These are phyloP conservation scores for Epinephelus awoara DNA, from an alignment of 2,797 vertebrate genomes.

Conservation along the genomic window DNA sequence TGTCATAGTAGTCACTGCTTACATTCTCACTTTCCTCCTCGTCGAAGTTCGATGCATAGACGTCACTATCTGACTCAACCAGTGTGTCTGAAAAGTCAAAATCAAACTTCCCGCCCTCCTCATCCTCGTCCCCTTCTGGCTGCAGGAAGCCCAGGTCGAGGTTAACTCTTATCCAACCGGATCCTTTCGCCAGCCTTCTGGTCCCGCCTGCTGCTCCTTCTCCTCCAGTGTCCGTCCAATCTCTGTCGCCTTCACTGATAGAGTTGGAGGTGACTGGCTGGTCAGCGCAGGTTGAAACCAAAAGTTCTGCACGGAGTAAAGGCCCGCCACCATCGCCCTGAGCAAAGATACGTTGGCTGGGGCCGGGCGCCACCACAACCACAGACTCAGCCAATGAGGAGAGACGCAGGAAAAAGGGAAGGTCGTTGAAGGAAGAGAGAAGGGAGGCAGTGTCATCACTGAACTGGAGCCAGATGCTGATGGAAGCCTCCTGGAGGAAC, in stretches of 20 bases:
- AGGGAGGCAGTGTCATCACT: constrained; percentile 78
- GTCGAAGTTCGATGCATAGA: constrained; percentile 61
- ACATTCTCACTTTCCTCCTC: constrained; percentile 24
- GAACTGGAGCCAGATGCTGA: constrained; percentile 86
- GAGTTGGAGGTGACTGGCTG: constrained; percentile 64
- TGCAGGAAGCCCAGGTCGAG: constrained; percentile 72
- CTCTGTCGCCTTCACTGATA: constrained; percentile 35
- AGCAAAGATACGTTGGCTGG: constrained; percentile 75
- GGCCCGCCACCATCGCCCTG: constrained; percentile 85
- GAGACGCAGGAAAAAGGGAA: constrained; percentile 73
- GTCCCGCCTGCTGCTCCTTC: constrained; percentile 16
- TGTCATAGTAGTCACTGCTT: constrained; percentile 55
- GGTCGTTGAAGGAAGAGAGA: constrained; percentile 76
- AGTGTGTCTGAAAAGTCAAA: constrained; percentile 75
- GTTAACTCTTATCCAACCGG: constrained; percentile 86
- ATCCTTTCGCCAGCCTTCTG: constrained; percentile 77
- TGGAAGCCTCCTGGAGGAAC: constrained; percentile 79
- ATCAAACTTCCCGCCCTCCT: constrained; percentile 62
- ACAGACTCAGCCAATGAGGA: constrained; percentile 84
- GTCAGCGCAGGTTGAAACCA: constrained; percentile 74
- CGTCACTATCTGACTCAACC: constrained; percentile 66
- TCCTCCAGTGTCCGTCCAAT: constrained; percentile 23
- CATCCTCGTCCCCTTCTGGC: constrained; percentile 55
- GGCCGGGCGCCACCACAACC: constrained; percentile 69
- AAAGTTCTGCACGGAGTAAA: constrained; percentile 80